A percentile compares a stretch with the other conserved stretches of the same genome.
Evolutionary conservation across 1,140 invertebrate genomes (phyloP).

Genomic region (Lepidurus apus): DNA sequence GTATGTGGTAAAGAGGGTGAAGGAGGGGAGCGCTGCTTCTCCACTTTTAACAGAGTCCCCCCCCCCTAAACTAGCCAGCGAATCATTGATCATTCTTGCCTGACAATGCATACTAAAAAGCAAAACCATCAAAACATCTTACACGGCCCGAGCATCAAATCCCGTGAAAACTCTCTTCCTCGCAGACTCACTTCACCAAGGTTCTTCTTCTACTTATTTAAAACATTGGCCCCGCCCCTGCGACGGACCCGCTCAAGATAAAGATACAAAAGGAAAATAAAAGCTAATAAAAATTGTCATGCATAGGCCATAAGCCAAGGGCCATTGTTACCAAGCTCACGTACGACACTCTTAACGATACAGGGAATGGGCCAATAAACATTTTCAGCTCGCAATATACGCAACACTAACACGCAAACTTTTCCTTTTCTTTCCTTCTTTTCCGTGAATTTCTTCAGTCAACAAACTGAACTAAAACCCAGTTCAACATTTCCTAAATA

Average conservation of each 20-base stretch:
- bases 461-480: not conserved
- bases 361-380: not conserved
- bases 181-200: not conserved
- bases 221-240: not conserved
- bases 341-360: not conserved
- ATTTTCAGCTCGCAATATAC: not conserved
- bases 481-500: too few species aligned
- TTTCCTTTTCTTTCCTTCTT: not conserved
- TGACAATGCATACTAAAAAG: not conserved
- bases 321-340: not conserved
- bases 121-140: not conserved
- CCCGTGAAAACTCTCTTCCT: too few species aligned
- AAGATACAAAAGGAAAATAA: not conserved
- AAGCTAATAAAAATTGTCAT: constrained; percentile 6
- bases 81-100: constrained; percentile 6
- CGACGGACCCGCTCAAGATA: not conserved
- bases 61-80: not conserved
- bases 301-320: not conserved
- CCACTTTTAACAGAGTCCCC: not conserved
- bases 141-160: too few species aligned
- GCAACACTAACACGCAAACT: constrained; percentile 14
- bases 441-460: not conserved
- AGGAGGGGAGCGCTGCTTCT: not conserved
- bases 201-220: not conserved
- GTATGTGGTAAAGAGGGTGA: too few species aligned